A percentile compares a stretch with the other conserved stretches of the same genome.
Evolutionary conservation across 2,888 invertebrate genomes (phyloP).

Genomic region (Stenchaetothrips biformis): DNA sequence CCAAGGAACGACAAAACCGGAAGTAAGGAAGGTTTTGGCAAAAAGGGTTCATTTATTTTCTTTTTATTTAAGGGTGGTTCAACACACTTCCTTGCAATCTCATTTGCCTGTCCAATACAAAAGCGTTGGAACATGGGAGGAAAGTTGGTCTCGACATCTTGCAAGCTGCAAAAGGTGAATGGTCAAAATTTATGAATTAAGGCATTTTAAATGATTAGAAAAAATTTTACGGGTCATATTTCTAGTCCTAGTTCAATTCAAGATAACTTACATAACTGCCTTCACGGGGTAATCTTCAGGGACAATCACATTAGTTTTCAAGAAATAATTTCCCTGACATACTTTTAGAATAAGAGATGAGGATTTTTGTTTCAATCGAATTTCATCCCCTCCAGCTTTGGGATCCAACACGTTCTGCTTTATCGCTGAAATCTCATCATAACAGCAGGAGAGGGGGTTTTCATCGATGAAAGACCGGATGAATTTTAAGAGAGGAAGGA

Average conservation of each 20-base stretch:
- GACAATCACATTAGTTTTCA: constrained; percentile 55
- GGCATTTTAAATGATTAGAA: not conserved
- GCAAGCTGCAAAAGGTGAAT: constrained; percentile 48
- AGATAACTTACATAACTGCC: constrained; percentile 49
- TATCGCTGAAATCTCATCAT: constrained; percentile 59
- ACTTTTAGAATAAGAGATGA: constrained; percentile 57
- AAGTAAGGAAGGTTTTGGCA: constrained; percentile 58
- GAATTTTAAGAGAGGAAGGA: constrained; percentile 56
- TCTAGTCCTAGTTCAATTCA: not conserved
- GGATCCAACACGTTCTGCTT: constrained; percentile 51
- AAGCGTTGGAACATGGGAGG: constrained; percentile 57
- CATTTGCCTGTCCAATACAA: constrained; percentile 60
- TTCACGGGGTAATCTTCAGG: constrained; percentile 61
- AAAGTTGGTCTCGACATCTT: constrained; percentile 59
- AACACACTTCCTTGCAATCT: constrained; percentile 63
- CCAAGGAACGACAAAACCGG: constrained; percentile 58
- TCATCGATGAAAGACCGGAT: constrained; percentile 61
- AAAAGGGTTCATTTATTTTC: constrained; percentile 53
- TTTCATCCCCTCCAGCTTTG: constrained; percentile 49
- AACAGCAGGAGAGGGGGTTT: constrained; percentile 66
- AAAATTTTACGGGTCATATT: not conserved
- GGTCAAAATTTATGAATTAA: not conserved
- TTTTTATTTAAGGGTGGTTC: constrained; percentile 59
- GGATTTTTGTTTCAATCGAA: constrained; percentile 63
- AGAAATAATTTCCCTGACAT: constrained; percentile 56